Percentiles rank a stretch among this genome's conserved stretches.
Evolutionary conservation across 92 coral and sea anemone species (phyloP).

Genomic region (Palythoa grandiflora): DNA sequence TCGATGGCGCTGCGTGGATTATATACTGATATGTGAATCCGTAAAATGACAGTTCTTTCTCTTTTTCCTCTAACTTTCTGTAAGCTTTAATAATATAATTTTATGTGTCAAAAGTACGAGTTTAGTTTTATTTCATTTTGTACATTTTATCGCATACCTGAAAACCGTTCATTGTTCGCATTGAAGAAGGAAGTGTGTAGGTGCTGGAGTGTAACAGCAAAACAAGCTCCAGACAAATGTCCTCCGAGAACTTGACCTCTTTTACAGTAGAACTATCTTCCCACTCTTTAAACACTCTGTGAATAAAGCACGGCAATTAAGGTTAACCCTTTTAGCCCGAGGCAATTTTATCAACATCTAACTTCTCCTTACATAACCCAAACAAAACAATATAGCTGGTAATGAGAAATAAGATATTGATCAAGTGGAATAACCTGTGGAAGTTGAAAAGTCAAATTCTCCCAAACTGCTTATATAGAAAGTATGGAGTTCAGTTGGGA

Average conservation of each 20-base stretch:
- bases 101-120: too few relatives aligned
- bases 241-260: conserved; percentile 24
- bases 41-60: neutral
- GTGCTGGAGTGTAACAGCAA: conserved; percentile 23
- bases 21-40: neutral
- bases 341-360: too few relatives aligned
- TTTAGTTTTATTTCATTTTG: neutral
- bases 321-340: neutral
- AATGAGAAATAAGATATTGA: too few relatives aligned
- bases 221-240: conserved; percentile 26
- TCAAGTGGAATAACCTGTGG: too few relatives aligned
- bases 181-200: conserved; percentile 25
- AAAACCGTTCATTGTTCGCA: conserved; percentile 39
- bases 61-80: neutral
- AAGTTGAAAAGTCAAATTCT: too few relatives aligned
- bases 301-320: neutral
- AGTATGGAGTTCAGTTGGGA: too few relatives aligned
- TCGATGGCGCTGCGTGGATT: neutral
- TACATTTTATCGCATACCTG: conserved; percentile 1
- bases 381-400: too few relatives aligned
- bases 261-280: conserved; percentile 11
- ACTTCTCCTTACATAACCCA: too few relatives aligned
- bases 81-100: neutral
- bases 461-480: too few relatives aligned
- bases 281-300: conserved; percentile 30